These are phyloP conservation scores for Macrotus californicus DNA, from an alignment of 2,113 vertebrate species.

Conservation along the genomic window DNA sequence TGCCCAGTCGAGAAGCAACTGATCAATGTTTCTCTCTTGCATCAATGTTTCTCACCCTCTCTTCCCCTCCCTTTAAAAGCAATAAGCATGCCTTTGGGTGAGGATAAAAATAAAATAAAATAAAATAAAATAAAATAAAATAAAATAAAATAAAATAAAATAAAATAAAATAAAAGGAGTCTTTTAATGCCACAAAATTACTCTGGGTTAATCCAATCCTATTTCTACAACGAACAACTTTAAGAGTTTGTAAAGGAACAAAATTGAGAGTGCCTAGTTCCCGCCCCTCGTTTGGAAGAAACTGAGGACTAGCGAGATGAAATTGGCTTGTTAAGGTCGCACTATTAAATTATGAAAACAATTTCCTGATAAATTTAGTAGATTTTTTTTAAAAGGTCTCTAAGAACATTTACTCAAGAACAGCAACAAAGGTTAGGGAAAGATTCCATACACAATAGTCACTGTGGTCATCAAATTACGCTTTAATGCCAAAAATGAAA, in stretches of 20 bases:
- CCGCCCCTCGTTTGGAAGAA: not conserved
- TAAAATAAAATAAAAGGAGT: not conserved
- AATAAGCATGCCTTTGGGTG: too few relatives aligned
- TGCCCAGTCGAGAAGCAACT: too few relatives aligned
- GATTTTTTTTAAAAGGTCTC: not conserved
- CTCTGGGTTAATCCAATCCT: not conserved
- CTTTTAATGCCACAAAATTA: not conserved
- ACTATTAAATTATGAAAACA: not conserved
- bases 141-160: not conserved
- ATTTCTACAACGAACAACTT: not conserved
- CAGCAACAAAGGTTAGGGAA: not conserved
- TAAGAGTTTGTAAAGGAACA: not conserved
- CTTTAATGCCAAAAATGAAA: not conserved
- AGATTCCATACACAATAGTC: not conserved
- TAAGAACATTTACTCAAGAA: not conserved
- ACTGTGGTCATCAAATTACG: not conserved
- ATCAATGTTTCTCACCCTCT: too few relatives aligned
- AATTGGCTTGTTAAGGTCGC: not conserved
- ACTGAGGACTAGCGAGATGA: not conserved
- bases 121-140: too few relatives aligned
- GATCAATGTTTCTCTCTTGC: too few relatives aligned
- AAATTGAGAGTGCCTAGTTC: not conserved
- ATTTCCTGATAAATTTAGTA: not conserved
- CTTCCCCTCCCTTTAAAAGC: too few relatives aligned
- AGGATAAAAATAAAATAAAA: too few relatives aligned